A percentile compares a stretch with the other conserved stretches of the same genome.
These are phyloP conservation scores for Poeciliopsis prolifica DNA, from an alignment of 2,113 vertebrate species.

Conservation along the genomic window DNA sequence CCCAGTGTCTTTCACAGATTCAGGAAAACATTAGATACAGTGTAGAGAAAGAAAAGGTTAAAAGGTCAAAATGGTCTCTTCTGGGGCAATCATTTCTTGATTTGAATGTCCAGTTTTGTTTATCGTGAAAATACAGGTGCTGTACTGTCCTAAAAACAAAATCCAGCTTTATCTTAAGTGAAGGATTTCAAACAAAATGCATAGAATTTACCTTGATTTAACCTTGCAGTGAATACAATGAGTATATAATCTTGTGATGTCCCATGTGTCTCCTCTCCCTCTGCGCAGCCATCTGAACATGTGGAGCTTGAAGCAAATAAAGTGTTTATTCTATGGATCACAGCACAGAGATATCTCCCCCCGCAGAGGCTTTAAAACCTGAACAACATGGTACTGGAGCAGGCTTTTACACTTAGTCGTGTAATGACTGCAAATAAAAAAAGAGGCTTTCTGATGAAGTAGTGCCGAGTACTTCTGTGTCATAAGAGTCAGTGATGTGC, in stretches of 20 bases:
- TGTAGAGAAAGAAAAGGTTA: conserved; percentile 26
- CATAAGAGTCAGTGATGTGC: not conserved
- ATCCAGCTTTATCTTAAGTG: conserved; percentile 36
- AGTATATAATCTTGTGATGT: conserved; percentile 14
- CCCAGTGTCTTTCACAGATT: conserved; percentile 35
- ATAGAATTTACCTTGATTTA: conserved; percentile 47
- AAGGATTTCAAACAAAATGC: conserved; percentile 55
- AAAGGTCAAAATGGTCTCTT: conserved; percentile 59
- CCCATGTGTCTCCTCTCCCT: conserved; percentile 5
- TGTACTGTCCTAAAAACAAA: conserved; percentile 2
- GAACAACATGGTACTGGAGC: conserved; percentile 30
- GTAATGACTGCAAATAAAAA: conserved; percentile 34
- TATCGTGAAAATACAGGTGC: conserved; percentile 10
- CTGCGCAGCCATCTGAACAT: conserved; percentile 32
- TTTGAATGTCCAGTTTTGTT: conserved; percentile 42
- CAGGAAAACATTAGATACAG: conserved; percentile 30
- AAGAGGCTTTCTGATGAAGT: conserved; percentile 16
- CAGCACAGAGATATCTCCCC: conserved; percentile 45
- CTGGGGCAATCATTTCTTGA: conserved; percentile 6
- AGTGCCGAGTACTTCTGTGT: conserved; percentile 2
- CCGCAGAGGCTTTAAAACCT: conserved; percentile 52
- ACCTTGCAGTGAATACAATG: conserved; percentile 50
- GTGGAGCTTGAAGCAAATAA: conserved; percentile 30
- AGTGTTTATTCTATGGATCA: conserved; percentile 51
- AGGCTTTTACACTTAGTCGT: conserved; percentile 22